These are phyloP conservation scores for Orbicella faveolata DNA, from an alignment of 64 coral and sea anemone genomes.

Conservation along the genomic window DNA sequence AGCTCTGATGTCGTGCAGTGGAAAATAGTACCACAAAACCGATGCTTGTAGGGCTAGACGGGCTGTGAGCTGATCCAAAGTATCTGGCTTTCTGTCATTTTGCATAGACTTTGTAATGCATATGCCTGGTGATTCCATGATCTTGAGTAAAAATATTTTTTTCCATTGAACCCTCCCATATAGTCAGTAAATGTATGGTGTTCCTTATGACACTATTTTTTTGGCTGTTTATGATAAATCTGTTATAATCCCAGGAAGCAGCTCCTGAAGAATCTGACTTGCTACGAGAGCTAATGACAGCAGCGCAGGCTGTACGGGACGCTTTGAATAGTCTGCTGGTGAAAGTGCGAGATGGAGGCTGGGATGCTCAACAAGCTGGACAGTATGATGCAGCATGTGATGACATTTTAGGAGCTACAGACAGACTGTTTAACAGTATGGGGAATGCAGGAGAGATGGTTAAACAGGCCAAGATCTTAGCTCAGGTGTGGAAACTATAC, in stretches of 20 bases:
- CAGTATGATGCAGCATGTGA: conserved; percentile 94
- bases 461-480: conserved; percentile 93
- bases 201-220: too few species aligned
- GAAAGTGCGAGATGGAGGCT: conserved; percentile 79
- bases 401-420: conserved; percentile 87
- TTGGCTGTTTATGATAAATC: too few species aligned
- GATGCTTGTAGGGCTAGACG: too few species aligned
- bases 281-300: conserved; percentile 61
- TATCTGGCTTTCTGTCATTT: too few species aligned
- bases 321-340: conserved; percentile 81
- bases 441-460: conserved; percentile 99
- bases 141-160: too few species aligned
- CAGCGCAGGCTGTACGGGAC: conserved; percentile 89
- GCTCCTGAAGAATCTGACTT: conserved; percentile 67
- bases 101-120: too few species aligned
- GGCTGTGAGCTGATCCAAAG: too few species aligned
- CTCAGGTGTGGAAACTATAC: conserved; percentile 54
- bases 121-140: too few species aligned
- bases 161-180: too few species aligned
- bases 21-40: too few species aligned
- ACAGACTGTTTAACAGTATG: conserved; percentile 99
- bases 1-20: too few species aligned
- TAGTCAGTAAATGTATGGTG: too few species aligned
- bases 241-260: conserved; percentile 58
- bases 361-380: conserved; percentile 48